phyloP scores from a whole-genome alignment of 2,888 invertebrate species.

The Caenorhabditis angaria region DNA sequence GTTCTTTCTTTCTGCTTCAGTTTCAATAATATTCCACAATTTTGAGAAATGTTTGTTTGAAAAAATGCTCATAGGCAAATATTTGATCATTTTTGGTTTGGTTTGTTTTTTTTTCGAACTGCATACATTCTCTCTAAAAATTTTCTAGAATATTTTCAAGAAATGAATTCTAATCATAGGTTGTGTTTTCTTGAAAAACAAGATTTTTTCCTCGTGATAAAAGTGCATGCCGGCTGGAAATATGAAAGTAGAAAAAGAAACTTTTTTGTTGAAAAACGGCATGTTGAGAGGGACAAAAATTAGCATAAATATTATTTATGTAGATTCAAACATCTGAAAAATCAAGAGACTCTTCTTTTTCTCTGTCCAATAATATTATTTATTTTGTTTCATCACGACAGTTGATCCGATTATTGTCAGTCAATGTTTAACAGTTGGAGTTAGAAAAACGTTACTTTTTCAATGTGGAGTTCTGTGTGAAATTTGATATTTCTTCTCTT shows the following conservation, averaged over 20 bases:
- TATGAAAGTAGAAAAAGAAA: too few species aligned
- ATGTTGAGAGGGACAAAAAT: too few species aligned
- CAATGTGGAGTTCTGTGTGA: not conserved
- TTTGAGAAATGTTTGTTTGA: not conserved
- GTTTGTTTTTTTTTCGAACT: not conserved
- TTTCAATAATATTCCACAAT: too few species aligned
- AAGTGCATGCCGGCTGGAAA: too few species aligned
- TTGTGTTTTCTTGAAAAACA: too few species aligned
- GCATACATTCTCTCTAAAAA: not conserved
- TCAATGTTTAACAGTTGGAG: not conserved
- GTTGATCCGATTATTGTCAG: not conserved
- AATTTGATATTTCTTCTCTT: not conserved
- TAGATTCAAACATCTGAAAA: not conserved
- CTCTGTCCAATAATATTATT: not conserved
- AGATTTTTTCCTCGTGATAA: too few species aligned
- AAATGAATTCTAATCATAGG: too few species aligned
- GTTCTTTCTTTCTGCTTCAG: too few species aligned
- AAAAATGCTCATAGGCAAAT: not conserved
- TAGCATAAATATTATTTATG: too few species aligned
- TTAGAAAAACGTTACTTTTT: not conserved
- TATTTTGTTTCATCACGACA: constrained; percentile 2
- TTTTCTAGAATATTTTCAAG: not conserved
- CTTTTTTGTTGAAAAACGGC: too few species aligned
- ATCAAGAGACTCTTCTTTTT: not conserved
- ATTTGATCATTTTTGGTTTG: not conserved